Evolutionary conservation across 1,140 invertebrate species (phyloP).

Genomic region (Caenorhabditis inopinata): DNA sequence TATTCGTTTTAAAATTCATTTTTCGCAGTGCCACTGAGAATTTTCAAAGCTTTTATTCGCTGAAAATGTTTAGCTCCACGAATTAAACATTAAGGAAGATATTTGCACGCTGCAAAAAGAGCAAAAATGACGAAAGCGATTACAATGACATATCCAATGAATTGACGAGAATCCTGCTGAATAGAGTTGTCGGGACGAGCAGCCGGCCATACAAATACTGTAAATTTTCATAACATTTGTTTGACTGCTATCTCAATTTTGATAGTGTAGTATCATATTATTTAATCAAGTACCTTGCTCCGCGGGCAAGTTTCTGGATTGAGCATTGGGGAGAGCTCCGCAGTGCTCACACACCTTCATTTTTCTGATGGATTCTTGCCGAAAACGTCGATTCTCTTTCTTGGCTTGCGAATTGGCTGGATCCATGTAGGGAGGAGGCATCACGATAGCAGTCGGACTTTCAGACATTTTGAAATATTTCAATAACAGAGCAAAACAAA

Average conservation of each 20-base stretch:
- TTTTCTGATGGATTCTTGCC: not conserved
- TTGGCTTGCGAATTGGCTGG: slow-evolving; percentile 24
- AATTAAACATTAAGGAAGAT: slow-evolving; percentile 23
- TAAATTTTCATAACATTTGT: not conserved
- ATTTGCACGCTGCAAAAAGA: slow-evolving; percentile 43
- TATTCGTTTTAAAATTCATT: too few species aligned
- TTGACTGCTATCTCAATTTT: too few species aligned
- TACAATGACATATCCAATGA: slow-evolving; percentile 43
- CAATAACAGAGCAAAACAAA: not conserved
- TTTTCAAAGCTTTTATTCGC: too few species aligned
- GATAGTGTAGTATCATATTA: too few species aligned
- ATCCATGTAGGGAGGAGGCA: slow-evolving; percentile 43
- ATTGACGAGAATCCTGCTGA: slow-evolving; percentile 27
- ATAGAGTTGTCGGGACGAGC: slow-evolving; percentile 34
- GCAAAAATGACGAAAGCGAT: slow-evolving; percentile 42
- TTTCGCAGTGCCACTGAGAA: too few species aligned
- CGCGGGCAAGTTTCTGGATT: not conserved
- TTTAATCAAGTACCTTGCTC: slow-evolving; percentile 9
- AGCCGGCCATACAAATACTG: slow-evolving; percentile 42
- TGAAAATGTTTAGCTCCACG: too few species aligned
- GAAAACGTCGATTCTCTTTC: not conserved
- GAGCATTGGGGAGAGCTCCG: not conserved
- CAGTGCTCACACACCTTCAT: slow-evolving; percentile 7
- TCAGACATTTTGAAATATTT: not conserved
- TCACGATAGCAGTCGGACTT: not conserved